Base-by-base conservation (phyloP, 37 sponge, comb jelly and placozoan species). In the Chondrilla cf. caribensis region DNA sequence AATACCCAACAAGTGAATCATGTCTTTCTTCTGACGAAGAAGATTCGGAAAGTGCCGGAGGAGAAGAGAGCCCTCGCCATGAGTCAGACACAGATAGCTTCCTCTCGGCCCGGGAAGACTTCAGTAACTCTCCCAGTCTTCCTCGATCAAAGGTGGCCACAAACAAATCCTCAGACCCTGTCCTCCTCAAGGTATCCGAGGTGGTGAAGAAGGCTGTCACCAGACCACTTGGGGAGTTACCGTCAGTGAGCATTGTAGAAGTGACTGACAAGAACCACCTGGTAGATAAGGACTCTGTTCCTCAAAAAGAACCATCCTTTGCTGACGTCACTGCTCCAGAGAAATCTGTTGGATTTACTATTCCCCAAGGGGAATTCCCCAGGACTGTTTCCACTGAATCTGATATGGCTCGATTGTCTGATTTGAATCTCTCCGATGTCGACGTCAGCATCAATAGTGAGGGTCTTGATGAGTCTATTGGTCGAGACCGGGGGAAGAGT, bases 351-450 rank as follows among this genome's bases (percentile, higher is more conserved):
- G 51, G 6, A 14, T 11, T 47, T 47, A 11, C 6, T 14, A 11
- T 47, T 47, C 51, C 51, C 9, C 6, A 47, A 11, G 51, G 51
- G 6, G n/a, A n/a, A n/a, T 5, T 62, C 18, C 64, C 64, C 6
- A 62, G 64, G 15, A 43, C 76, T 25, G 22, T 40, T n/a, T 73
- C 76, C 2, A 40, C 41, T 25, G 76, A 73, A 39, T 73, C 76
- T 4, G 43, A 73, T 21, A 73, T 73, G 44, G 36, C 2, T 37
- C 44, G 24, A n/a, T 18, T 67, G 68, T 73, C 76, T 40, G 76
- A 73, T 43, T 25, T 73, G 25, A 73, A 73, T 40, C 83, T 79
- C 43, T 89, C 90, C 0, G 90, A 89, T 70, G 86, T 89, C 19
- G 89, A 89, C 66, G 85, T 89, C 38, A 79, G 60, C 19, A 11